phyloP scores from a whole-genome alignment of 2,113 vertebrate genomes.

The Lophius piscatorius region DNA sequence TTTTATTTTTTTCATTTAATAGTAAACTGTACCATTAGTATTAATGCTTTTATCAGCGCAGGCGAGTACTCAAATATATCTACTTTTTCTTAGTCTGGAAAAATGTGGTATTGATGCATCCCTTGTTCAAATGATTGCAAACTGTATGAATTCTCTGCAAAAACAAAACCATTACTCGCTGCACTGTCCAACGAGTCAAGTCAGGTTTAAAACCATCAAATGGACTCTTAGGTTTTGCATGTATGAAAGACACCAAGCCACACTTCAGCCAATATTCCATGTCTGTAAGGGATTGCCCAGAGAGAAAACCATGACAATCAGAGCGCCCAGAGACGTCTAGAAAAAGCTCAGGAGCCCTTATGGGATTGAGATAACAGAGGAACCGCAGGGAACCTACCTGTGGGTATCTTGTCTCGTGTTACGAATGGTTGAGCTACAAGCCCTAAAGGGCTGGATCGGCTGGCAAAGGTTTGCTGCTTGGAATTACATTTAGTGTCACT shows the following conservation, averaged over 20 bases:
- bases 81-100: too few relatives aligned
- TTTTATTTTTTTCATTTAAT: too few relatives aligned
- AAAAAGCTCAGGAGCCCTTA: conserved; percentile 23
- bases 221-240: too few relatives aligned
- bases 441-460: conserved; percentile 32
- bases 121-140: too few relatives aligned
- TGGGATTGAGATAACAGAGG: conserved; percentile 49
- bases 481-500: conserved; percentile 20
- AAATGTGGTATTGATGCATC: too few relatives aligned
- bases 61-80: too few relatives aligned
- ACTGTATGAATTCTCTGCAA: too few relatives aligned
- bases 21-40: too few relatives aligned
- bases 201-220: too few relatives aligned
- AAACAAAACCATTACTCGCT: too few relatives aligned
- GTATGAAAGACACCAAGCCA: not conserved
- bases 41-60: too few relatives aligned
- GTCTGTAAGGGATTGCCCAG: conserved; percentile 4
- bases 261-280: conserved; percentile 1
- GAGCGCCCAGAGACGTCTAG: conserved; percentile 16
- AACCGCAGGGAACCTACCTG: conserved; percentile 49
- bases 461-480: conserved; percentile 36
- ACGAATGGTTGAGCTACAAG: conserved; percentile 23
- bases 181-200: too few relatives aligned
- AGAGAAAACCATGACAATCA: conserved; percentile 8
- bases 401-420: conserved; percentile 41